Evolutionary conservation across 2,113 vertebrate genomes (phyloP).

Genomic region (Noctilio leporinus): DNA sequence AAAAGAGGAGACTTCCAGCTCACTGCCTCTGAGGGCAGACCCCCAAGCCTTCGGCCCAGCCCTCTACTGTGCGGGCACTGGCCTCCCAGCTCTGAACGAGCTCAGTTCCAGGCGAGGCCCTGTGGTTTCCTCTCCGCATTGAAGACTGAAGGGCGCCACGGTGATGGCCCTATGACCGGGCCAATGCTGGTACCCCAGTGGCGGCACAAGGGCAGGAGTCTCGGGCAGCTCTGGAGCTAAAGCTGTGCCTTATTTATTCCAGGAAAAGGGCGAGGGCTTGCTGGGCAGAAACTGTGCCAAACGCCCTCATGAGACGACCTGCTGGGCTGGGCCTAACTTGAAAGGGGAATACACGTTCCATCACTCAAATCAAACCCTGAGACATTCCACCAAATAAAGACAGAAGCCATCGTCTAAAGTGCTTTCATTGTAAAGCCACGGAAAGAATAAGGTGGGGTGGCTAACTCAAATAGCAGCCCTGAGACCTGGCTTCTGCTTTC

Average conservation of each 20-base stretch:
- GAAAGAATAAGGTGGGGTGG: not conserved
- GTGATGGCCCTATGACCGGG: not conserved
- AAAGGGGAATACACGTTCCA: not conserved
- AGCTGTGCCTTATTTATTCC: not conserved
- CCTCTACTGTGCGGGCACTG: not conserved
- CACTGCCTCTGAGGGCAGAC: rapidly evolving
- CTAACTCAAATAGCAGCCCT: not conserved
- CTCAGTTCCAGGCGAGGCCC: not conserved
- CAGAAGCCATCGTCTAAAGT: not conserved
- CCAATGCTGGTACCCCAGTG: rapidly evolving
- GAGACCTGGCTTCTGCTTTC: not conserved
- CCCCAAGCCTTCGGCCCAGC: not conserved
- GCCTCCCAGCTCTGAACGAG: not conserved
- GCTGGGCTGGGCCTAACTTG: not conserved
- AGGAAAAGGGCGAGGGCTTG: not conserved
- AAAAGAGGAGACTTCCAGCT: not conserved
- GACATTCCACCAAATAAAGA: not conserved
- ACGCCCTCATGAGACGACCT: constrained; percentile 22
- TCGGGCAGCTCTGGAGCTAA: not conserved
- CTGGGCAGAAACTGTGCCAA: not conserved
- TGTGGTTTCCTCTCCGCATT: not conserved
- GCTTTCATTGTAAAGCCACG: not conserved
- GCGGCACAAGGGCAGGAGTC: not conserved
- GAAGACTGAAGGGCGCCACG: not conserved
- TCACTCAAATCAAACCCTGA: constrained; percentile 15